phyloP scores from a whole-genome alignment of 2,113 vertebrate genomes.

The Pardalotus punctatus region DNA sequence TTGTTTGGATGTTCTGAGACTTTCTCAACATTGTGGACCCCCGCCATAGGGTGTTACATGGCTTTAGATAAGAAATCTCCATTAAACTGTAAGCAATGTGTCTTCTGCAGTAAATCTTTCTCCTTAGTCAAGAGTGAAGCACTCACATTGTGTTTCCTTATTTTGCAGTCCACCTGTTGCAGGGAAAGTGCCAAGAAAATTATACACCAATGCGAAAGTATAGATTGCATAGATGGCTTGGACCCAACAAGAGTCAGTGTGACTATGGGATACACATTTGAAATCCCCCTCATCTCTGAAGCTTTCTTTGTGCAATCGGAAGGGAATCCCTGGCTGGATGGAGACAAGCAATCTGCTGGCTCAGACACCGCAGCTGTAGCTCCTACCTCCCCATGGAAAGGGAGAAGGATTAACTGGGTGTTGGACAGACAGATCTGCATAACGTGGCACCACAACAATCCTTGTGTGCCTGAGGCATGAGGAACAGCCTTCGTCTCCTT shows the following conservation, averaged over 20 bases:
- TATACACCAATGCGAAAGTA: conserved; percentile 48
- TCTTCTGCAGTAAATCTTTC: conserved; percentile 60
- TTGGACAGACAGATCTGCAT: background rate
- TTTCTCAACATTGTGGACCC: conserved; percentile 10
- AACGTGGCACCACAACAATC: fast-evolving
- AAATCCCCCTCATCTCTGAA: background rate
- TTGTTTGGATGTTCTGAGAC: conserved; percentile 30
- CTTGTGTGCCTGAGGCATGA: background rate
- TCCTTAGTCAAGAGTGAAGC: background rate
- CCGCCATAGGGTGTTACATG: conserved; percentile 44
- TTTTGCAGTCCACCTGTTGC: conserved; percentile 63
- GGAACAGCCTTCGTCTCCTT: background rate
- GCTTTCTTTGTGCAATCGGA: background rate
- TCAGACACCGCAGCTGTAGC: background rate
- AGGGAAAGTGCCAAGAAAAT: conserved; percentile 52
- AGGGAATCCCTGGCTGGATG: background rate
- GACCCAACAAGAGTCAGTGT: background rate
- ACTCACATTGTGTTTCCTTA: conserved; percentile 22
- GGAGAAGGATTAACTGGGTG: background rate
- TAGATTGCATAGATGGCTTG: conserved; percentile 22
- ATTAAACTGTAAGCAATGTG: conserved; percentile 54
- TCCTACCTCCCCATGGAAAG: background rate
- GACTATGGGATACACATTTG: background rate
- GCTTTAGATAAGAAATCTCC: conserved; percentile 67
- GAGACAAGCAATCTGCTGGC: background rate